Evolutionary conservation across 2,797 vertebrate species (phyloP).

Genomic region (Channallabes apus): DNA sequence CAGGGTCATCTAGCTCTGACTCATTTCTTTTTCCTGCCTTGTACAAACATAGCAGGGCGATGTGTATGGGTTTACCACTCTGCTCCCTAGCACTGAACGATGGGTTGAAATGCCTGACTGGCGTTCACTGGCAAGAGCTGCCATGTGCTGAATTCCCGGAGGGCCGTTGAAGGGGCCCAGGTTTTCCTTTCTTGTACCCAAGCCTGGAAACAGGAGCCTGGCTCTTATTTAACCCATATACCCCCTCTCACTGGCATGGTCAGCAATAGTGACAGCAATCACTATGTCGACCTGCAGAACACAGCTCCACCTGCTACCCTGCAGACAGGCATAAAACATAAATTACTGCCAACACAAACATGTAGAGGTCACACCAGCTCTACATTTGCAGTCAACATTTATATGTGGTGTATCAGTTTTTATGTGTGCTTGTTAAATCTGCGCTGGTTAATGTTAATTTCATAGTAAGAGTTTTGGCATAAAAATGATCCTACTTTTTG

Average conservation of each 20-base stretch:
- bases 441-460: background rate
- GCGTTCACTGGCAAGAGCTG: slow-evolving; percentile 23
- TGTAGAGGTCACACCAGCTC: slow-evolving; percentile 32
- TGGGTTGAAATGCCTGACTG: slow-evolving; percentile 39
- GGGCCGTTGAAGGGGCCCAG: slow-evolving; percentile 46
- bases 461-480: background rate
- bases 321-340: slow-evolving; percentile 56
- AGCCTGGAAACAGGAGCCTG: slow-evolving; percentile 66
- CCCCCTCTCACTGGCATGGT: slow-evolving; percentile 50
- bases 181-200: slow-evolving; percentile 43
- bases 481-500: background rate
- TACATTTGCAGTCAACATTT: slow-evolving; percentile 33
- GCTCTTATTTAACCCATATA: slow-evolving; percentile 56
- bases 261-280: slow-evolving; percentile 59
- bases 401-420: slow-evolving; percentile 10
- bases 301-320: slow-evolving; percentile 63
- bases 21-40: slow-evolving; percentile 16
- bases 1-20: slow-evolving; percentile 27
- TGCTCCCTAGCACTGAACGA: slow-evolving; percentile 18
- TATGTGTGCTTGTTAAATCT: background rate
- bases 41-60: slow-evolving; percentile 28
- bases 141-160: slow-evolving; percentile 63
- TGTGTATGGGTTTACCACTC: slow-evolving; percentile 20
- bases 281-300: slow-evolving; percentile 34
- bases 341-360: slow-evolving; percentile 62